phyloP scores from a whole-genome alignment of 2,888 invertebrate genomes.

The Dexiosoma caninum region DNA sequence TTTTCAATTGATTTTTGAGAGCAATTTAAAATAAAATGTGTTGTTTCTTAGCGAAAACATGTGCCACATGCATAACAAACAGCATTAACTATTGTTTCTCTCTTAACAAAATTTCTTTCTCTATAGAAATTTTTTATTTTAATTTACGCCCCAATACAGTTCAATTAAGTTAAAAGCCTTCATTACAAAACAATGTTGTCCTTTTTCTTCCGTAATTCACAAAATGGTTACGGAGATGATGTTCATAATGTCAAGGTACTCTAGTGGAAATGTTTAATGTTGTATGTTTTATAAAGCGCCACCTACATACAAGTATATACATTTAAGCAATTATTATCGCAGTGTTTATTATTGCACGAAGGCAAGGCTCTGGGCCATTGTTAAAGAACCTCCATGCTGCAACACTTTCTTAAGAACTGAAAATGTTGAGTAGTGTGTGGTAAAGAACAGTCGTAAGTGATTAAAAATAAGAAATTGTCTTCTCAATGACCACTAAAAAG shows the following conservation, averaged over 20 bases:
- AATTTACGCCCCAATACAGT: constrained; percentile 54
- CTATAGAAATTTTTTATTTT: background rate
- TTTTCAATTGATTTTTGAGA: constrained; percentile 55
- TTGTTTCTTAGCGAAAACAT: constrained; percentile 12
- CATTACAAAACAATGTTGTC: constrained; percentile 15
- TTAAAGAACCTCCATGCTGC: background rate
- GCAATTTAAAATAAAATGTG: constrained; percentile 46
- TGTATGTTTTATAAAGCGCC: constrained; percentile 47
- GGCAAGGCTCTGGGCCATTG: too few relatives aligned
- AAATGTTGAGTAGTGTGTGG: constrained; percentile 63
- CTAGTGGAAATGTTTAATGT: constrained; percentile 67
- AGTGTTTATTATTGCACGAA: too few relatives aligned
- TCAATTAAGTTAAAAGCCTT: constrained; percentile 68
- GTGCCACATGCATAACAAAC: constrained; percentile 37
- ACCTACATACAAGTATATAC: background rate
- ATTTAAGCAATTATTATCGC: too few relatives aligned
- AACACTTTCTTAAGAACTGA: background rate
- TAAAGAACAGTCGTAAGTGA: constrained; percentile 70
- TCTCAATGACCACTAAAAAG: constrained; percentile 36
- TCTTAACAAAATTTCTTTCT: background rate
- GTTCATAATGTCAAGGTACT: constrained; percentile 59
- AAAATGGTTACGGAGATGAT: constrained; percentile 46
- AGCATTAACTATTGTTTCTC: constrained; percentile 33
- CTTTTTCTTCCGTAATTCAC: constrained; percentile 38
- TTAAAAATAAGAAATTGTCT: constrained; percentile 67